Percentiles rank a stretch among this genome's conserved stretches.
phyloP scores from a whole-genome alignment of 1,140 invertebrate genomes.

The Euura lappo region DNA sequence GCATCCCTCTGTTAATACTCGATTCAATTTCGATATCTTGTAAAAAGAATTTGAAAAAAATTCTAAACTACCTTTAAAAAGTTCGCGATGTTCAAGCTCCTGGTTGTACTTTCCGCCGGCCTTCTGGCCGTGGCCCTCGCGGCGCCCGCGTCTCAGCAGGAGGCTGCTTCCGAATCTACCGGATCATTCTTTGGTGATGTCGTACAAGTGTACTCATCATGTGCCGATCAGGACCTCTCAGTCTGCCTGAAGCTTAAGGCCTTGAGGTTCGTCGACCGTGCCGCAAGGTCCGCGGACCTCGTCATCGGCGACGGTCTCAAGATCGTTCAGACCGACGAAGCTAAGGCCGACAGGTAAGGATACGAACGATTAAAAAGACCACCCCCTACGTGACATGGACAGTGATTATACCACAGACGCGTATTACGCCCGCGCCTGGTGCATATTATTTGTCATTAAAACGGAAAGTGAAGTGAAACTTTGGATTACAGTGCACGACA shows the following conservation, averaged over 20 bases:
- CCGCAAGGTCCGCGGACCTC: conserved; percentile 57
- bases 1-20: background rate
- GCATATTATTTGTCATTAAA: background rate
- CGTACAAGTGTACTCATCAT: conserved; percentile 65
- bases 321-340: conserved; percentile 69
- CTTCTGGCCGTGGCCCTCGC: conserved; percentile 55
- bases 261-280: conserved; percentile 52
- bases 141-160: conserved; percentile 60
- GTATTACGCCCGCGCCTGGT: background rate
- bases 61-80: conserved; percentile 28
- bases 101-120: conserved; percentile 61
- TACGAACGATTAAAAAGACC: background rate
- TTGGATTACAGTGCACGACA: conserved; percentile 3
- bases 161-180: conserved; percentile 16
- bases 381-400: background rate
- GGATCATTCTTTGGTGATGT: conserved; percentile 55
- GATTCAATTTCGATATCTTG: conserved; percentile 13
- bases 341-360: conserved; percentile 47
- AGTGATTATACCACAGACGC: background rate
- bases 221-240: conserved; percentile 70
- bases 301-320: conserved; percentile 71
- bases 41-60: conserved; percentile 24
- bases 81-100: conserved; percentile 63
- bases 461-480: conserved; percentile 7
- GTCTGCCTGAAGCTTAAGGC: conserved; percentile 73